Conservation (phyloP, 2,888 invertebrate species). For the Melanostoma mellinum region DNA sequence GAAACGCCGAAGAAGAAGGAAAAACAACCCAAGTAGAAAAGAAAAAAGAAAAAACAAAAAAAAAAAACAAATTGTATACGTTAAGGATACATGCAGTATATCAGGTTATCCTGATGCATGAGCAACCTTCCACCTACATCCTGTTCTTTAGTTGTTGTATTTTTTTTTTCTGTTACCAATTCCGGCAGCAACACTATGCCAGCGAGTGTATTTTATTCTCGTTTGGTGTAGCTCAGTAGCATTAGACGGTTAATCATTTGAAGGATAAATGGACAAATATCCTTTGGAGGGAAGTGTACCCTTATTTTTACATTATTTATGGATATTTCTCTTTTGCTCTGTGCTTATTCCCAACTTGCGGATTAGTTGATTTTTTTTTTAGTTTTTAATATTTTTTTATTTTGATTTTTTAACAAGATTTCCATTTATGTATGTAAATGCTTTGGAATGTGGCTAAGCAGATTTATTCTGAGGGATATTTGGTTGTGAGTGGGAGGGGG, state of each 20-base stretch:
- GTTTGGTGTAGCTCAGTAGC: slow-evolving; percentile 34
- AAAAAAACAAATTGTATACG: background rate
- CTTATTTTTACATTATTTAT: slow-evolving; percentile 67
- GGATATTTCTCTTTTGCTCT: slow-evolving; percentile 27
- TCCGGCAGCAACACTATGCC: slow-evolving; percentile 22
- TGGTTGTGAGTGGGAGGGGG: background rate
- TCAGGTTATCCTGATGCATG: slow-evolving; percentile 62
- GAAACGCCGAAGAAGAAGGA: slow-evolving; percentile 40
- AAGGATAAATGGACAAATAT: slow-evolving; percentile 72
- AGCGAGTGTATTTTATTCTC: slow-evolving; percentile 51
- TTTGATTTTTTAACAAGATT: slow-evolving; percentile 30
- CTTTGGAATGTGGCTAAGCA: no score
- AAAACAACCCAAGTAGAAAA: slow-evolving; percentile 1
- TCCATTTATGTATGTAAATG: slow-evolving; percentile 27
- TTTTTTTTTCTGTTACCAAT: slow-evolving; percentile 19
- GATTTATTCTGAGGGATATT: background rate
- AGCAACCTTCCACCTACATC: slow-evolving; percentile 62
- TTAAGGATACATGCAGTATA: slow-evolving; percentile 5
- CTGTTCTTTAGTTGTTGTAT: slow-evolving; percentile 40
- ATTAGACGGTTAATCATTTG: slow-evolving; percentile 64
- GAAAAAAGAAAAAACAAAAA: slow-evolving; percentile 13
- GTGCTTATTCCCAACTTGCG: slow-evolving; percentile 8
- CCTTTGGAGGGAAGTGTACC: slow-evolving; percentile 60
- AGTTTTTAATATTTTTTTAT: background rate
- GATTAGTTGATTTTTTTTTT: slow-evolving; percentile 48